A percentile compares a stretch with the other conserved stretches of the same genome.
These are phyloP conservation scores for Panagrolaimus sp. DNA, from an alignment of 1,140 invertebrate genomes.

Conservation along the genomic window DNA sequence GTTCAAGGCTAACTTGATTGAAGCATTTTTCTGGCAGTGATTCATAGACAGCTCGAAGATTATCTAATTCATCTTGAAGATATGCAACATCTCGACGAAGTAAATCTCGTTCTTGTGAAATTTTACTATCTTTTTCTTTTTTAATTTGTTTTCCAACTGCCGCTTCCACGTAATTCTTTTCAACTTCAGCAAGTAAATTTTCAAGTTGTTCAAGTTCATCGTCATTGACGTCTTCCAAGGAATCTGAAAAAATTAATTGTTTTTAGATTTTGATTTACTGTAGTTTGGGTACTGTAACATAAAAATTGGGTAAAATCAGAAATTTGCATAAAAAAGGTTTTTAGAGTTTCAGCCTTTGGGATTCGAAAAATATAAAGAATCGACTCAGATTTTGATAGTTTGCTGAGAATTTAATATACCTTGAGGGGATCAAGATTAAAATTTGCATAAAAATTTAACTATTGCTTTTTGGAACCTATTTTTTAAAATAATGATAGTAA, in stretches of 20 bases:
- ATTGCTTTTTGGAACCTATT: no score
- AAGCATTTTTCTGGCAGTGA: constrained; percentile 52
- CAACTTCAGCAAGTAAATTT: constrained; percentile 44
- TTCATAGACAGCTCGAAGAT: constrained; percentile 47
- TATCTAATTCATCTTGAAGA: constrained; percentile 47
- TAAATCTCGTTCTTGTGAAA: constrained; percentile 33
- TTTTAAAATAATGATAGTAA: no score
- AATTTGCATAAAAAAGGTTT: neutral
- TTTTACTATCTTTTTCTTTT: constrained; percentile 29
- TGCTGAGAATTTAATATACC: no score
- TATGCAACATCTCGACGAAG: constrained; percentile 40
- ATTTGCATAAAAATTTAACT: no score
- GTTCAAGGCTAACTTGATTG: constrained; percentile 53
- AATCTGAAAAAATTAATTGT: constrained; percentile 44
- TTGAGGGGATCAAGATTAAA: no score
- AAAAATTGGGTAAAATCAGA: no score
- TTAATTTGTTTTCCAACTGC: constrained; percentile 45
- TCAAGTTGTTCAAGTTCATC: constrained; percentile 53
- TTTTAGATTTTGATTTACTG: neutral
- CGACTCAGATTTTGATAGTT: neutral
- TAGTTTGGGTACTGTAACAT: neutral
- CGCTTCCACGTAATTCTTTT: constrained; percentile 41
- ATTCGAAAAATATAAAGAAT: neutral
- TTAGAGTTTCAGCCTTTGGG: neutral
- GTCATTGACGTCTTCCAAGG: constrained; percentile 56